A percentile compares a stretch with the other conserved stretches of the same genome.
These are phyloP conservation scores for Portevinia maculata DNA, from an alignment of 2,888 invertebrate species.

Conservation along the genomic window DNA sequence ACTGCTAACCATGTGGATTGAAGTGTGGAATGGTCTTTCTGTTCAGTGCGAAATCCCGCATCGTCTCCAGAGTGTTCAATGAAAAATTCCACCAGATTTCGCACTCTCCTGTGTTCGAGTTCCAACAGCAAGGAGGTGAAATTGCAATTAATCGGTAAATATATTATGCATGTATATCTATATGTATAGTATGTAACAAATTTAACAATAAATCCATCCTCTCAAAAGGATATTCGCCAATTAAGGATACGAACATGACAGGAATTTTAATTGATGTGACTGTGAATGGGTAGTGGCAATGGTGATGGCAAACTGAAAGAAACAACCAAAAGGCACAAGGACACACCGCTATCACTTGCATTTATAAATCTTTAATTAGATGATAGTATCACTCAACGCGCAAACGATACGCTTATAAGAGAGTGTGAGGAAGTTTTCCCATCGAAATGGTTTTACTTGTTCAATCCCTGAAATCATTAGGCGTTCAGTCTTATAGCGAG, in stretches of 20 bases:
- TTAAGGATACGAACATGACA: conserved; percentile 60
- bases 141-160: conserved; percentile 72
- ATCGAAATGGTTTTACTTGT: not conserved
- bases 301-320: not conserved
- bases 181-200: conserved; percentile 62
- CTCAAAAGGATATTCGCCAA: conserved; percentile 70
- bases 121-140: conserved; percentile 54
- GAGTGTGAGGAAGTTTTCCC: not conserved
- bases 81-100: conserved; percentile 55
- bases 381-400: conserved; percentile 47
- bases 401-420: conserved; percentile 4
- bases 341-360: conserved; percentile 22
- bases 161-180: conserved; percentile 11
- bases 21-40: conserved; percentile 41
- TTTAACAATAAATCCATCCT: conserved; percentile 69
- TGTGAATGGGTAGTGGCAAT: conserved; percentile 14
- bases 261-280: conserved; percentile 66
- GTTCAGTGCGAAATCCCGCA: conserved; percentile 28
- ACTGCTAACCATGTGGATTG: conserved; percentile 50
- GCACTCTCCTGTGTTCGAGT: not conserved
- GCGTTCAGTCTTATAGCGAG: conserved; percentile 2
- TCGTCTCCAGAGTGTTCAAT: conserved; percentile 53
- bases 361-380: conserved; percentile 69
- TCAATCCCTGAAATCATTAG: conserved; percentile 37
- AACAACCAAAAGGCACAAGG: conserved; percentile 30